These are phyloP conservation scores for Phenganax marumi DNA, from an alignment of 92 coral and sea anemone genomes.

Conservation along the genomic window DNA sequence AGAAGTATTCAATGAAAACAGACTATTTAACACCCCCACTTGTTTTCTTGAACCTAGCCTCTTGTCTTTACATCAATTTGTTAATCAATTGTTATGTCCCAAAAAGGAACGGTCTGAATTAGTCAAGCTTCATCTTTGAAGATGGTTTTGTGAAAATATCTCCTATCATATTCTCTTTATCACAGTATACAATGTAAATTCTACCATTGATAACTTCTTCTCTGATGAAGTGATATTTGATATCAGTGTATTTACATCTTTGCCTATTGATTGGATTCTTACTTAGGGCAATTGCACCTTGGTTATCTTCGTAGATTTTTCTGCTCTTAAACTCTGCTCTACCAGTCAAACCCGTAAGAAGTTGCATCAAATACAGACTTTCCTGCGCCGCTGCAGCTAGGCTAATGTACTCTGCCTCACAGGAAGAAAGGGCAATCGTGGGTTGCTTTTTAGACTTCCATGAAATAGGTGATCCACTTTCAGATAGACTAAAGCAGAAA, in stretches of 20 bases:
- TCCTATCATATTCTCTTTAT: slow-evolving; percentile 30
- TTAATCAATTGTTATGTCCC: too few species aligned
- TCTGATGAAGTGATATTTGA: slow-evolving; percentile 52
- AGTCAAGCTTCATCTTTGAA: too few species aligned
- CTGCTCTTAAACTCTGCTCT: not conserved
- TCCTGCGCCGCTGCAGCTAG: slow-evolving; percentile 53
- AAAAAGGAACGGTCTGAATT: too few species aligned
- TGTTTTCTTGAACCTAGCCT: too few species aligned
- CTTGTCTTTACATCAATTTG: too few species aligned
- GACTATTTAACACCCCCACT: too few species aligned
- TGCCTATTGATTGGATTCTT: slow-evolving; percentile 35
- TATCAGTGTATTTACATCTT: slow-evolving; percentile 54
- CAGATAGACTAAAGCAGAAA: slow-evolving; percentile 44
- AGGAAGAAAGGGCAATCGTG: slow-evolving; percentile 50
- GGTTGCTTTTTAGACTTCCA: too few species aligned
- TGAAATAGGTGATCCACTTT: slow-evolving; percentile 47
- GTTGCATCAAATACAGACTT: slow-evolving; percentile 37
- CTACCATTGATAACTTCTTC: slow-evolving; percentile 19
- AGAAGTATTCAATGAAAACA: too few species aligned
- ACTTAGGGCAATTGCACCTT: slow-evolving; percentile 40
- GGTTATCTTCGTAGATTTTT: slow-evolving; percentile 47
- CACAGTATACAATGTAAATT: slow-evolving; percentile 31
- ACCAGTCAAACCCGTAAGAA: slow-evolving; percentile 3
- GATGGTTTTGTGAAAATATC: slow-evolving; percentile 44
- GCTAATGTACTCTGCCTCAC: slow-evolving; percentile 55